Conservation (phyloP, 2,797 vertebrate genomes). For the Rhyacichthys aspro region DNA sequence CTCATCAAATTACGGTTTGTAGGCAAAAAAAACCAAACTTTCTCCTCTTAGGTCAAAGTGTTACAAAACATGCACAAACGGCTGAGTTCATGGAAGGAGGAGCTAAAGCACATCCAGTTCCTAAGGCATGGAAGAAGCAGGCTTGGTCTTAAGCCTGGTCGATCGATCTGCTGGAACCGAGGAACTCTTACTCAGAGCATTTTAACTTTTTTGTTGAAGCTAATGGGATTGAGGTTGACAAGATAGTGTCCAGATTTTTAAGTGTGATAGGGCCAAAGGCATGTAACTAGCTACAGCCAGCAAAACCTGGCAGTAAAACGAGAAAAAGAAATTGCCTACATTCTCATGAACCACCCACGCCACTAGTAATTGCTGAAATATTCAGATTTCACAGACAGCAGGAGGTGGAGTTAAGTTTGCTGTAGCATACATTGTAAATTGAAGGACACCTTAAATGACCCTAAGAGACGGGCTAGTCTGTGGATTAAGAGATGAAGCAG, state of each 20-base stretch:
- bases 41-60: no score
- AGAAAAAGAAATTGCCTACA: conserved; percentile 3
- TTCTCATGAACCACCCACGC: neutral
- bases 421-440: conserved; percentile 10
- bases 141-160: no score
- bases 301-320: neutral
- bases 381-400: conserved; percentile 5
- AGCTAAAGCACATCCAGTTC: no score
- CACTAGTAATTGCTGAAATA: neutral
- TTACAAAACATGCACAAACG: no score
- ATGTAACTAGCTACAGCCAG: neutral
- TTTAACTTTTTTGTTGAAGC: neutral
- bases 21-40: no score
- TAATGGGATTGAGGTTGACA: neutral
- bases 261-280: conserved; percentile 4
- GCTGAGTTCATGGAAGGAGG: no score
- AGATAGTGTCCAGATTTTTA: conserved; percentile 10
- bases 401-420: conserved; percentile 8
- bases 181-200: conserved; percentile 4
- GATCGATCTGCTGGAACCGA: no score
- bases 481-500: conserved; percentile 19
- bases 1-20: no score
- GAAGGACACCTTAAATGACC: conserved; percentile 2
- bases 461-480: conserved; percentile 22
- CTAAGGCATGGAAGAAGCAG: no score